Evolutionary conservation across 2,797 vertebrate genomes (phyloP).

Genomic region (Limnodromus scolopaceus): DNA sequence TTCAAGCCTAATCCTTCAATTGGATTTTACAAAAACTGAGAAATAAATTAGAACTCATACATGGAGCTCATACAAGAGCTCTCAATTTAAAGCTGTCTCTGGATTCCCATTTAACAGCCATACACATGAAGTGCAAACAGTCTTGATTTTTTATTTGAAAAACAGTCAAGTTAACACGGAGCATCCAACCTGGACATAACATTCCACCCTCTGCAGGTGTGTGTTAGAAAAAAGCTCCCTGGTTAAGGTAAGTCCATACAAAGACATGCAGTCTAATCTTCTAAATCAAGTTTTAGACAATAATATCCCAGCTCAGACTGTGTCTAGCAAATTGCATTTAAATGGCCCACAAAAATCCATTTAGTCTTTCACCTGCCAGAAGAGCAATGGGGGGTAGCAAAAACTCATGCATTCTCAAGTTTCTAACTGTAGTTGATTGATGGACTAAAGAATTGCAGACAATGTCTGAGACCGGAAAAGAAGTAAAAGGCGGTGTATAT

Average conservation of each 20-base stretch:
- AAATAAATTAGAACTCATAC: neutral
- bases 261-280: neutral
- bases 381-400: neutral
- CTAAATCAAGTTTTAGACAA: slow-evolving; percentile 32
- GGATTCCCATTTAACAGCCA: neutral
- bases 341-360: slow-evolving; percentile 55
- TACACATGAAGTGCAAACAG: neutral
- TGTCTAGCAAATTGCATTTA: slow-evolving; percentile 49
- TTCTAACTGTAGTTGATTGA: slow-evolving; percentile 20
- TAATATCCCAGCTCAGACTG: slow-evolving; percentile 24
- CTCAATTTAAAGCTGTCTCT: slow-evolving; percentile 3
- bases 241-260: neutral
- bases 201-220: neutral
- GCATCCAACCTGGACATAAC: neutral
- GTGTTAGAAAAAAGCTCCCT: neutral
- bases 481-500: neutral
- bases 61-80: neutral
- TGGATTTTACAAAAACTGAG: neutral
- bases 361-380: slow-evolving; percentile 32
- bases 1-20: neutral
- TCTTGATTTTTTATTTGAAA: neutral
- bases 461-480: neutral
- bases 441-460: neutral
- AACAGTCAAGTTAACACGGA: neutral
- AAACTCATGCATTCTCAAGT: slow-evolving; percentile 4